phyloP scores from a whole-genome alignment of 1,140 invertebrate genomes.

The Bombus cullumanus region DNA sequence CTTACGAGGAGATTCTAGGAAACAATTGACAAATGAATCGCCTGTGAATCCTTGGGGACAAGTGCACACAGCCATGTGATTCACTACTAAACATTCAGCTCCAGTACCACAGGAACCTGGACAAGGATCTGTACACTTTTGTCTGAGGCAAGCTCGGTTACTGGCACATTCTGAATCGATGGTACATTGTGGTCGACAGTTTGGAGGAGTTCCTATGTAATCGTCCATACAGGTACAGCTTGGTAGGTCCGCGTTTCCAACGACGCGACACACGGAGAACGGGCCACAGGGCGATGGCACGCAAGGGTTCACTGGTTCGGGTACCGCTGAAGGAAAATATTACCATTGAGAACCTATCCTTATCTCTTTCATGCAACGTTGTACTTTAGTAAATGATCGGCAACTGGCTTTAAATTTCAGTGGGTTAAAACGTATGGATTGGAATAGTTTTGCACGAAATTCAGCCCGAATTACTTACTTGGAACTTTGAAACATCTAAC shows the following conservation, averaged over 20 bases:
- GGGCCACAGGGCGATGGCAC: constrained; percentile 87
- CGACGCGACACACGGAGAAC: constrained; percentile 85
- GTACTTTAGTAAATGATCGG: neutral
- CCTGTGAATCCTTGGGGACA: constrained; percentile 87
- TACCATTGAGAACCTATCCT: neutral
- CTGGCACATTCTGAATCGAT: constrained; percentile 87
- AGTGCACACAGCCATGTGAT: constrained; percentile 88
- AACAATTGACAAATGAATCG: constrained; percentile 87
- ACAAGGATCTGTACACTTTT: constrained; percentile 90
- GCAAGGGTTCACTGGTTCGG: constrained; percentile 82
- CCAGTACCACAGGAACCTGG: constrained; percentile 88
- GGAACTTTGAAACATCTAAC: constrained; percentile 86
- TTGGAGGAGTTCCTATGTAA: constrained; percentile 87
- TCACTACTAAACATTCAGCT: constrained; percentile 87
- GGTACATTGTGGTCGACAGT: constrained; percentile 88
- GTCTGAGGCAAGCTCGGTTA: constrained; percentile 86
- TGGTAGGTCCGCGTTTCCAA: constrained; percentile 71
- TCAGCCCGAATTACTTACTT: constrained; percentile 69
- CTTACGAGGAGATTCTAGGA: constrained; percentile 76
- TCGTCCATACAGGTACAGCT: constrained; percentile 87
- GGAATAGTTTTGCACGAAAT: neutral
- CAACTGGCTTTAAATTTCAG: neutral
- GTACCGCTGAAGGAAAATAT: neutral
- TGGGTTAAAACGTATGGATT: neutral
- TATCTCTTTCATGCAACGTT: neutral